A percentile compares a stretch with the other conserved stretches of the same genome.
These are phyloP conservation scores for Stichodactyla mertensii DNA, from an alignment of 64 coral and sea anemone species.

Conservation along the genomic window DNA sequence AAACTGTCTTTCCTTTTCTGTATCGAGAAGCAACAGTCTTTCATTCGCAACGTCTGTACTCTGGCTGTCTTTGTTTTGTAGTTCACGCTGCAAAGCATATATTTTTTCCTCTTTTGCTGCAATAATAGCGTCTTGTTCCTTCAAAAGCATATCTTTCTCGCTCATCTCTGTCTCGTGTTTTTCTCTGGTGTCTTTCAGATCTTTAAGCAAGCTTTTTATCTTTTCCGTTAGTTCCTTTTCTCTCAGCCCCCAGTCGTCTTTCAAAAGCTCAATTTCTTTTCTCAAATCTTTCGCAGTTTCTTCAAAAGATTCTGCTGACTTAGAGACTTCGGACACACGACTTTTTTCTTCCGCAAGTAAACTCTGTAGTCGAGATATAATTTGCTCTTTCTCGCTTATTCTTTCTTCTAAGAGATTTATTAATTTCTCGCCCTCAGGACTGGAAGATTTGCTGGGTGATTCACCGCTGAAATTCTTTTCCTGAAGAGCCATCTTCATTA, in stretches of 20 bases:
- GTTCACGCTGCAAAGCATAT: constrained; percentile 31
- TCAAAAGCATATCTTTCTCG: constrained; percentile 33
- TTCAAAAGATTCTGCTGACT: background rate
- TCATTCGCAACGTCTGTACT: constrained; percentile 30
- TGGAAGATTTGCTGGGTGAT: constrained; percentile 9
- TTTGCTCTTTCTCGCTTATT: constrained; percentile 68
- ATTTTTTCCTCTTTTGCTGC: constrained; percentile 25
- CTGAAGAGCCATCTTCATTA: constrained; percentile 87
- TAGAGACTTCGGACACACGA: background rate
- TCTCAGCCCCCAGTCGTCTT: constrained; percentile 6
- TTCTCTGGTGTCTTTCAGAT: constrained; percentile 27
- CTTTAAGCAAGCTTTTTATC: background rate
- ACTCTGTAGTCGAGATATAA: constrained; percentile 32
- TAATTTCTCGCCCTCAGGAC: constrained; percentile 60
- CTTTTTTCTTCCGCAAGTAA: background rate
- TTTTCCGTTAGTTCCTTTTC: constrained; percentile 17
- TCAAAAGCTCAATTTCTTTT: constrained; percentile 13
- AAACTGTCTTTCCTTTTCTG: constrained; percentile 60
- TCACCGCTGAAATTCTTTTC: constrained; percentile 79
- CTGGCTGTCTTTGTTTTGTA: constrained; percentile 39
- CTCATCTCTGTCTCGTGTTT: constrained; percentile 44
- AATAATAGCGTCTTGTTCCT: constrained; percentile 2
- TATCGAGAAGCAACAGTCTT: constrained; percentile 51
- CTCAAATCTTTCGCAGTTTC: background rate
- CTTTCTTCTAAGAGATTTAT: constrained; percentile 74